Conservation (phyloP, 1,140 invertebrate genomes). For the Potamilus streckersoni region DNA sequence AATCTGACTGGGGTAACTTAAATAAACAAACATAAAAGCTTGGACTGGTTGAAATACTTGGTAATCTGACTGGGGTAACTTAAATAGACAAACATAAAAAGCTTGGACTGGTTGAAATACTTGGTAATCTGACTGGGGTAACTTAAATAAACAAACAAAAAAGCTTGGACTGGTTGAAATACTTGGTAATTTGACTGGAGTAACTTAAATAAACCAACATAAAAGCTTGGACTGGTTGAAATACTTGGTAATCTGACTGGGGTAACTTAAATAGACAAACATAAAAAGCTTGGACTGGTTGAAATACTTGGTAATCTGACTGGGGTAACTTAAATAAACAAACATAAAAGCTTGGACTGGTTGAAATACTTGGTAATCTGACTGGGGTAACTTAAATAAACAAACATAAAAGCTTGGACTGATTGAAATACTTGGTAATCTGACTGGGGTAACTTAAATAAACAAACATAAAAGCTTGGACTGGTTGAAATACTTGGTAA, state of each 20-base stretch:
- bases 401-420: not conserved
- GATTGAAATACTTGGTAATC: slow-evolving; percentile 15
- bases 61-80: not conserved
- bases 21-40: not conserved
- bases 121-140: slow-evolving; percentile 1
- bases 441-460: too few species aligned
- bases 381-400: too few species aligned
- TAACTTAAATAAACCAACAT: too few species aligned
- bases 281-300: slow-evolving; percentile 7
- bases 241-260: slow-evolving; percentile 8
- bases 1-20: not conserved
- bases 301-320: slow-evolving; percentile 11
- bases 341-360: slow-evolving; percentile 11
- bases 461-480: not conserved
- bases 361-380: slow-evolving; percentile 11
- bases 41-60: slow-evolving; percentile 19
- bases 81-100: too few species aligned
- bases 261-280: too few species aligned
- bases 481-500: slow-evolving; percentile 18
- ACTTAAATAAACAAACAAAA: too few species aligned
- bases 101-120: slow-evolving; percentile 11
- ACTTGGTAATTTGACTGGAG: slow-evolving; percentile 1
- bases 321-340: too few species aligned
- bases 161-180: slow-evolving; percentile 18
- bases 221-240: slow-evolving; percentile 14